Evolutionary conservation across 2,888 invertebrate genomes (phyloP).

Genomic region (Tineola bisselliella): DNA sequence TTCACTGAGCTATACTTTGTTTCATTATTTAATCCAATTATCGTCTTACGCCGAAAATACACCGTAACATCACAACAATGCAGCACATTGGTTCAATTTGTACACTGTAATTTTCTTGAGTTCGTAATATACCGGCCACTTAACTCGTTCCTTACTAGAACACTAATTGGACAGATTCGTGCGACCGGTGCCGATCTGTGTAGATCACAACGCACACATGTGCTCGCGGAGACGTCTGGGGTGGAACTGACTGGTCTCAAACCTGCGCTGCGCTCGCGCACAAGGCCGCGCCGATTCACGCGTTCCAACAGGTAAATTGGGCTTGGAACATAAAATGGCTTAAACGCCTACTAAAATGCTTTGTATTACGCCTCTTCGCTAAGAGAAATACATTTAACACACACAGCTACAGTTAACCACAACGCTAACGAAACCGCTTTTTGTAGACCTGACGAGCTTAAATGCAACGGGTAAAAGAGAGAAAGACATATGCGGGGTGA

Average conservation of each 20-base stretch:
- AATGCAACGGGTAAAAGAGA: slow-evolving; percentile 40
- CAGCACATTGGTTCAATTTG: slow-evolving; percentile 45
- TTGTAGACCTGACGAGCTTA: slow-evolving; percentile 55
- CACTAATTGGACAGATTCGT: slow-evolving; percentile 64
- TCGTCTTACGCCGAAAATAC: slow-evolving; percentile 44
- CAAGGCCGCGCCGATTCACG: slow-evolving; percentile 69
- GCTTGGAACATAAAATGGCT: slow-evolving; percentile 37
- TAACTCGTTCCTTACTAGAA: slow-evolving; percentile 64
- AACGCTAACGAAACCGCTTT: slow-evolving; percentile 55
- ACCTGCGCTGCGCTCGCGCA: slow-evolving; percentile 64
- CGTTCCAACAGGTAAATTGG: slow-evolving; percentile 70
- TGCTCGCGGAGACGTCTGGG: slow-evolving; percentile 57
- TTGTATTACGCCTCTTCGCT: slow-evolving; percentile 37
- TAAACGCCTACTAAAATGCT: slow-evolving; percentile 41
- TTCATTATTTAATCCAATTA: slow-evolving; percentile 53
- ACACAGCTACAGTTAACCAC: slow-evolving; percentile 46
- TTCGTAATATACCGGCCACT: slow-evolving; percentile 51
- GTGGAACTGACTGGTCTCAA: slow-evolving; percentile 61
- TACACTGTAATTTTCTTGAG: slow-evolving; percentile 38
- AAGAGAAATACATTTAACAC: slow-evolving; percentile 51
- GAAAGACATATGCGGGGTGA: slow-evolving; percentile 51
- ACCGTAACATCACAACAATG: slow-evolving; percentile 39
- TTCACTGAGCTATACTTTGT: slow-evolving; percentile 43
- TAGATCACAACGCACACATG: slow-evolving; percentile 48
- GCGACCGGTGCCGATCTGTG: slow-evolving; percentile 35